A percentile compares a stretch with the other conserved stretches of the same genome.
These are phyloP conservation scores for Phacellophora camtschatica DNA, from an alignment of 30 jellyfish, hydroid and myxozoan genomes.

Conservation along the genomic window DNA sequence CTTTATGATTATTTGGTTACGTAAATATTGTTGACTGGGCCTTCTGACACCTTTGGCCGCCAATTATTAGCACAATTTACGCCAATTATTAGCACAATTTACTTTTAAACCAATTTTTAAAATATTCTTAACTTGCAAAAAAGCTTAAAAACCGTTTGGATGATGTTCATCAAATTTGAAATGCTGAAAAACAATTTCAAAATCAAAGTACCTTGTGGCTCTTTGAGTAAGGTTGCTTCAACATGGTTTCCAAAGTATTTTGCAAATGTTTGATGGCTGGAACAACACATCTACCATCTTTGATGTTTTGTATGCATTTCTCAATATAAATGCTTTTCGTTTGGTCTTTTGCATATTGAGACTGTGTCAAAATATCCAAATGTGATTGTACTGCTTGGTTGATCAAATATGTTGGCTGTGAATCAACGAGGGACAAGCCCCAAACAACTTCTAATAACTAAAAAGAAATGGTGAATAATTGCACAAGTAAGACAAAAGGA, in stretches of 20 bases:
- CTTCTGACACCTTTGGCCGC: too few relatives aligned
- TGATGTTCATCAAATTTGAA: neutral
- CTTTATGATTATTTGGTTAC: too few relatives aligned
- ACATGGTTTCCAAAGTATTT: constrained; percentile 72
- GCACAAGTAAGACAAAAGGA: too few relatives aligned
- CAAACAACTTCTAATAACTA: constrained; percentile 84
- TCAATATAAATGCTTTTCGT: constrained; percentile 68
- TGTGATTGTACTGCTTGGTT: constrained; percentile 97
- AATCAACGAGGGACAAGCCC: constrained; percentile 52
- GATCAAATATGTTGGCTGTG: constrained; percentile 68
- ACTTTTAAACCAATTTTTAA: too few relatives aligned
- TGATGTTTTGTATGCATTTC: constrained; percentile 86
- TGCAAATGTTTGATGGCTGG: constrained; percentile 94
- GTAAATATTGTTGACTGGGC: too few relatives aligned
- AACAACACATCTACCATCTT: constrained; percentile 75
- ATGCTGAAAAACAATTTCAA: neutral
- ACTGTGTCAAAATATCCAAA: constrained; percentile 82
- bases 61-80: too few relatives aligned
- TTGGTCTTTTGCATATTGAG: constrained; percentile 64
- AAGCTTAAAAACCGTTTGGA: neutral
- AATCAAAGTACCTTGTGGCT: constrained; percentile 65
- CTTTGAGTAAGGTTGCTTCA: constrained; percentile 74
- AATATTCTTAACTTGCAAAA: neutral
- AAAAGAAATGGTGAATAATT: too few relatives aligned
- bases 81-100: too few relatives aligned